A percentile compares a stretch with the other conserved stretches of the same genome.
These are phyloP conservation scores for Pseudochirops corinnae DNA, from an alignment of 2,797 vertebrate genomes.

Conservation along the genomic window DNA sequence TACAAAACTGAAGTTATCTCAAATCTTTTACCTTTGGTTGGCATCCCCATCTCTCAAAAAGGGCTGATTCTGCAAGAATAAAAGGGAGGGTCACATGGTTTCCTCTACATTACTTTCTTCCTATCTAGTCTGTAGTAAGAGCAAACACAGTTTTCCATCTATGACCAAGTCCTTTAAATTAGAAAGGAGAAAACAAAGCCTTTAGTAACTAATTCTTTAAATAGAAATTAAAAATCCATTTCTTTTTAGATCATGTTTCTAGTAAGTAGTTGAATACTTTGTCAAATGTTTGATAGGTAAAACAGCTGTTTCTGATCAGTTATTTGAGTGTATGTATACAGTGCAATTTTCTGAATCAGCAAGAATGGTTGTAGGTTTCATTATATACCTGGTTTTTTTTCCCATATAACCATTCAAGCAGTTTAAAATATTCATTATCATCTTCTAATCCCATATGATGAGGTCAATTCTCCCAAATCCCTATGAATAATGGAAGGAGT, in stretches of 20 bases:
- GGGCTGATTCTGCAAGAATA: neutral
- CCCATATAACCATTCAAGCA: neutral
- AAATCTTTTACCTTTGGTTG: neutral
- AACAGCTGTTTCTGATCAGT: neutral
- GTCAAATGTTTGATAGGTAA: neutral
- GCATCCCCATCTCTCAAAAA: neutral
- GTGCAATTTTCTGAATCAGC: neutral
- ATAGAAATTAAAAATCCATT: neutral
- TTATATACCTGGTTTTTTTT: neutral
- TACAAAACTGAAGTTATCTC: neutral
- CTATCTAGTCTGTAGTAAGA: neutral
- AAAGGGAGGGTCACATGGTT: neutral
- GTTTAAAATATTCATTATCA: conserved; percentile 57
- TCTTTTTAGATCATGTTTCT: neutral
- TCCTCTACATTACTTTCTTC: neutral
- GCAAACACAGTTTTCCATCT: neutral
- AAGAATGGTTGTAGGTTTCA: neutral
- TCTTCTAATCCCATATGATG: conserved; percentile 58
- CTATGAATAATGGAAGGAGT: neutral
- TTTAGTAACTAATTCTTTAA: neutral
- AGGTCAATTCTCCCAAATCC: neutral
- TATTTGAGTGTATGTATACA: neutral
- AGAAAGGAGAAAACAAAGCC: neutral
- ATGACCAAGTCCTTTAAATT: neutral
- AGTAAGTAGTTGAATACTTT: neutral